Evolutionary conservation across 2,113 vertebrate genomes (phyloP).

Genomic region (Pholis gunnellus): DNA sequence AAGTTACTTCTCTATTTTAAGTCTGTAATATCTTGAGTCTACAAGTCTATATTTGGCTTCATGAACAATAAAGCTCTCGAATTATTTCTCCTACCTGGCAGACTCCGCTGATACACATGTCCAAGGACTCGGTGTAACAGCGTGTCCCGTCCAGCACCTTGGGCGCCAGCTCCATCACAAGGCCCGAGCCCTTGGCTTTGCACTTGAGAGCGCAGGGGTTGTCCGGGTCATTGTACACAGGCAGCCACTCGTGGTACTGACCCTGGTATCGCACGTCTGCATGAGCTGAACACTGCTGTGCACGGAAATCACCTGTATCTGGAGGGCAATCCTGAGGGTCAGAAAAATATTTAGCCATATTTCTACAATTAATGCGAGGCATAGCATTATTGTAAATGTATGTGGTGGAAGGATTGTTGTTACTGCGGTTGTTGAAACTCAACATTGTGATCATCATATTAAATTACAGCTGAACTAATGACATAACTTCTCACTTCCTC

Average conservation of each 20-base stretch:
- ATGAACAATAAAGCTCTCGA: neutral
- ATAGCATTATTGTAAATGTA: neutral
- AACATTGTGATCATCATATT: neutral
- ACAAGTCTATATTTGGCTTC: neutral
- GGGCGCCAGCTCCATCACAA: slow-evolving; percentile 93
- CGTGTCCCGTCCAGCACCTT: slow-evolving; percentile 97
- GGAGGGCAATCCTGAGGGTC: slow-evolving; percentile 90
- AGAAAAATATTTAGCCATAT: neutral
- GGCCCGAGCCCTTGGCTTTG: slow-evolving; percentile 85
- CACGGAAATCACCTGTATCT: slow-evolving; percentile 94
- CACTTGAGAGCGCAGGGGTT: slow-evolving; percentile 96
- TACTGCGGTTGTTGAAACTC: neutral
- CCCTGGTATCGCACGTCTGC: slow-evolving; percentile 94
- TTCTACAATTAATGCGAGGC: neutral
- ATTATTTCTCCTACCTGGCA: slow-evolving; percentile 88
- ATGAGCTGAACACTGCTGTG: slow-evolving; percentile 97
- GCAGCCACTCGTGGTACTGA: slow-evolving; percentile 94
- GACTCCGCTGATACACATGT: slow-evolving; percentile 97
- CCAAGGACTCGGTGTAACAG: slow-evolving; percentile 95
- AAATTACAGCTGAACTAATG: slow-evolving; percentile 15
- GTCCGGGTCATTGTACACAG: slow-evolving; percentile 92
- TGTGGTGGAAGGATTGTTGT: neutral
- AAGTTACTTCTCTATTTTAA: neutral
- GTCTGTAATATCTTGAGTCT: neutral
- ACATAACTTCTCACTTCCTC: slow-evolving; percentile 27